Base-by-base conservation (phyloP, 2,888 invertebrate species). In the Ichneumon xanthorius region DNA sequence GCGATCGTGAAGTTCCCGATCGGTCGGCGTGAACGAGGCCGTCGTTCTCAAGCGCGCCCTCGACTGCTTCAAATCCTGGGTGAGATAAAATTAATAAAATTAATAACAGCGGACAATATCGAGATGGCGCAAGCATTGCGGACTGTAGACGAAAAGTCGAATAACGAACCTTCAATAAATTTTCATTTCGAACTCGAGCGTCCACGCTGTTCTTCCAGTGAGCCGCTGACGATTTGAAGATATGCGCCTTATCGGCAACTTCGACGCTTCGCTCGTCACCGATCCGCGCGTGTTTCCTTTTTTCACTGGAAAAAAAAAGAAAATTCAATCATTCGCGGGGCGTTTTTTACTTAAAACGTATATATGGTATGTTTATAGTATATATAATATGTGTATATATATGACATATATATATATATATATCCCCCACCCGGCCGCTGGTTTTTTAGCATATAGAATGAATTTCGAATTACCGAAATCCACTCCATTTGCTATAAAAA, bases 21-120 rank as follows among this genome's bases (percentile, higher is more conserved):
- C 92, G 11, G 92, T 93, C 22, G 93, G 93, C 4, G 92, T 90
- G 72, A 92, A 93, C 6, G 91, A 90, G 5, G 92, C 90, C 48
- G 92, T 89, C 63, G 93, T 93, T 86, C 93, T 89, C 50, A 93
- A 76, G 48, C 92, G 90, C 40, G 93, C 93, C 80, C 90, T 92
- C 9, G 90, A 86, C 30, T 89, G 84, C 84, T 92, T 92, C 87
- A 93, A 84, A 72, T 93, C 92, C 93, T 93, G 72, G 22, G n/a
- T 72, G 33, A 22, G 76, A 81, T 37, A 63, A 26, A 53, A 53
- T 30, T 45, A 55, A 53, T 45, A 53, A 58, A 48, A 50, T 50
- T 68, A 22, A 58, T 45, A 61, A 61, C 6, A 26, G 3, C 7
- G 40, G 26, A 11, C 19, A 22, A 33, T 19, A 53, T 14, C 19